phyloP scores from a whole-genome alignment of 2,113 vertebrate genomes.

The Oryzias celebensis region DNA sequence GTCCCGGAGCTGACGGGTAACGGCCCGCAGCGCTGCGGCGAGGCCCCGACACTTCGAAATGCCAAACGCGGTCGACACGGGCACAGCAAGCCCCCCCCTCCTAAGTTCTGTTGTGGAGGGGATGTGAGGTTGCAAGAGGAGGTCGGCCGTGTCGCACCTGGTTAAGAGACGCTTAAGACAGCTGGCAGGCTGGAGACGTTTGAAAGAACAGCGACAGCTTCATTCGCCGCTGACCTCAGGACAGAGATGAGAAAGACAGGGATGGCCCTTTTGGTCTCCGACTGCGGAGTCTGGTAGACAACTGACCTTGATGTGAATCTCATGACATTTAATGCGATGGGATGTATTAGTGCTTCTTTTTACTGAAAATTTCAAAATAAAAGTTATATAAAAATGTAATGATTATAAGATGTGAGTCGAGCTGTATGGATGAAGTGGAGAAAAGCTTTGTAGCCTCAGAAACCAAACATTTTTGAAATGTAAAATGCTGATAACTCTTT shows the following conservation, averaged over 20 bases:
- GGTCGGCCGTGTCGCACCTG: conserved; percentile 67
- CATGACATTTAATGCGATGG: too few species aligned
- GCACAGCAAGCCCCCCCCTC: conserved; percentile 13
- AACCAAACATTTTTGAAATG: too few species aligned
- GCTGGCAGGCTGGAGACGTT: conserved; percentile 35
- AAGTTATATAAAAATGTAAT: too few species aligned
- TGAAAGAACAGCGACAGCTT: conserved; percentile 19
- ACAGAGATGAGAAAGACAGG: conserved; percentile 9
- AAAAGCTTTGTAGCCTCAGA: too few species aligned
- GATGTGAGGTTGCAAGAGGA: conserved; percentile 24
- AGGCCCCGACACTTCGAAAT: conserved; percentile 40
- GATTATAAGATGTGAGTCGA: too few species aligned
- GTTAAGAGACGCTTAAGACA: conserved; percentile 56
- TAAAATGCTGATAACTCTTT: too few species aligned
- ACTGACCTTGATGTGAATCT: background rate
- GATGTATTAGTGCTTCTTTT: too few species aligned
- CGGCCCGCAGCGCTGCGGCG: conserved; percentile 47
- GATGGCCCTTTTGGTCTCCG: conserved; percentile 33
- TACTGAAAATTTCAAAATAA: too few species aligned
- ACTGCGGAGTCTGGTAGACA: background rate
- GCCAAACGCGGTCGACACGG: conserved; percentile 46
- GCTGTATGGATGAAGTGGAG: too few species aligned
- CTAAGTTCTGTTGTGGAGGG: conserved; percentile 35
- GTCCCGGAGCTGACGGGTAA: conserved; percentile 47
- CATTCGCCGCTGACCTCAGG: conserved; percentile 11